Percentiles rank a stretch among this genome's conserved stretches.
Evolutionary conservation across 2,113 vertebrate genomes (phyloP).

Genomic region (Trogon surrucura): DNA sequence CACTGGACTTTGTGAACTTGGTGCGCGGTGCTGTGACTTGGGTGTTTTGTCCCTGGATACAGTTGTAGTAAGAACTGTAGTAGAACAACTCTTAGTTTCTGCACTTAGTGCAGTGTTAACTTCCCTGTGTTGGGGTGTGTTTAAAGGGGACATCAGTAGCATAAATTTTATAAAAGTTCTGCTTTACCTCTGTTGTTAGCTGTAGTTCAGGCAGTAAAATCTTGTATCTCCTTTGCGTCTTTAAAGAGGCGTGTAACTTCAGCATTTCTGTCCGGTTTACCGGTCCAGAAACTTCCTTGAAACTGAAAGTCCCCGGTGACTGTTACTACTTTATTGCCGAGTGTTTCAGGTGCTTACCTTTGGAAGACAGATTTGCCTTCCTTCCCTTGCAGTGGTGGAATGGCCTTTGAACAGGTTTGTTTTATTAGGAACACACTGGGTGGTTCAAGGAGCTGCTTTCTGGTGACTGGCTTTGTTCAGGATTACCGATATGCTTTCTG

Average conservation of each 20-base stretch:
- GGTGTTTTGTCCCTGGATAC: not conserved
- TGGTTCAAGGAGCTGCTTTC: not conserved
- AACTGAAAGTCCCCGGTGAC: not conserved
- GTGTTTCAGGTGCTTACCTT: not conserved
- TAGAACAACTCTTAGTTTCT: not conserved
- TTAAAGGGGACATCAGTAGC: not conserved
- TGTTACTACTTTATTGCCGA: not conserved
- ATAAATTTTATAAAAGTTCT: not conserved
- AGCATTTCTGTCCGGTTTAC: not conserved
- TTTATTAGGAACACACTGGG: not conserved
- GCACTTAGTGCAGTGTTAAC: not conserved
- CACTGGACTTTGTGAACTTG: not conserved
- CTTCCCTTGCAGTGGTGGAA: not conserved
- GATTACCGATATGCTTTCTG: not conserved
- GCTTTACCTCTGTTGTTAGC: not conserved
- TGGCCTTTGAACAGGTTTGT: not conserved
- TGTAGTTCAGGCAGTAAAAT: not conserved
- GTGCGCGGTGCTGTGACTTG: not conserved
- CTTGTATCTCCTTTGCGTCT: not conserved
- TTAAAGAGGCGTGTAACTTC: not conserved
- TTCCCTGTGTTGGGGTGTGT: accelerated
- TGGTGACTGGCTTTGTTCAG: not conserved
- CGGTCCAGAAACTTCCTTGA: not conserved
- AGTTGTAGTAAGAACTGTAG: not conserved
- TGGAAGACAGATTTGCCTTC: not conserved